A percentile compares a stretch with the other conserved stretches of the same genome.
Conservation (phyloP, 1,140 invertebrate species). For the Augochlora pura region DNA sequence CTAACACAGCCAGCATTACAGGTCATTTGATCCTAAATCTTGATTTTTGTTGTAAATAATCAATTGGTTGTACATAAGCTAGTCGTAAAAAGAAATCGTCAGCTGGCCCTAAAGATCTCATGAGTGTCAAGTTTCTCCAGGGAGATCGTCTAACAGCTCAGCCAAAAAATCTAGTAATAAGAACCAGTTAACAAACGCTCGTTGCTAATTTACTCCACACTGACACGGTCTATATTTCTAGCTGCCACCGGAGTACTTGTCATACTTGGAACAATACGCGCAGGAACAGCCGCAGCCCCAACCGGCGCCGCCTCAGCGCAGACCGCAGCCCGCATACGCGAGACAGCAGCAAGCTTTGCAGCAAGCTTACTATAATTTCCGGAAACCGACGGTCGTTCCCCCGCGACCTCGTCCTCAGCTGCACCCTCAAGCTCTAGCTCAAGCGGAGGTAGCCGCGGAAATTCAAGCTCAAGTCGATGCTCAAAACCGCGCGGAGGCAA, state of each 20-base stretch:
- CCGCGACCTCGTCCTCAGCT: slow-evolving; percentile 70
- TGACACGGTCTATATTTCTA: slow-evolving; percentile 61
- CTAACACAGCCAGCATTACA: too few relatives aligned
- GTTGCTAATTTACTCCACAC: neutral
- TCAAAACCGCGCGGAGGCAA: slow-evolving; percentile 62
- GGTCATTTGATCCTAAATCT: too few relatives aligned
- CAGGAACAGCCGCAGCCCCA: slow-evolving; percentile 67
- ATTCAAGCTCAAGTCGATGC: slow-evolving; percentile 68
- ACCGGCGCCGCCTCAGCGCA: slow-evolving; percentile 55
- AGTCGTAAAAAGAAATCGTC: too few relatives aligned
- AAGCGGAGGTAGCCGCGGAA: slow-evolving; percentile 68
- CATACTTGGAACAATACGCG: slow-evolving; percentile 68
- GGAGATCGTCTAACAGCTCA: too few relatives aligned
- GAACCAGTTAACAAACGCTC: too few relatives aligned
- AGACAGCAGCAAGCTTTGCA: slow-evolving; percentile 75
- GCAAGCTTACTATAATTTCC: slow-evolving; percentile 73
- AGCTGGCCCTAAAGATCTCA: too few relatives aligned
- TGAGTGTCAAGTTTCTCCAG: too few relatives aligned
- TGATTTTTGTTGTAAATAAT: too few relatives aligned
- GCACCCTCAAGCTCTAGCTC: slow-evolving; percentile 71
- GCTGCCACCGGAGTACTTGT: slow-evolving; percentile 75
- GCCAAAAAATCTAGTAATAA: too few relatives aligned
- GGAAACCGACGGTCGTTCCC: slow-evolving; percentile 71
- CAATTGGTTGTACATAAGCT: too few relatives aligned
- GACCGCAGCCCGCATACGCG: slow-evolving; percentile 69